Percentiles rank a stretch among this genome's conserved stretches.
Evolutionary conservation across 2,888 invertebrate genomes (phyloP).

Genomic region (Beris morrisii): DNA sequence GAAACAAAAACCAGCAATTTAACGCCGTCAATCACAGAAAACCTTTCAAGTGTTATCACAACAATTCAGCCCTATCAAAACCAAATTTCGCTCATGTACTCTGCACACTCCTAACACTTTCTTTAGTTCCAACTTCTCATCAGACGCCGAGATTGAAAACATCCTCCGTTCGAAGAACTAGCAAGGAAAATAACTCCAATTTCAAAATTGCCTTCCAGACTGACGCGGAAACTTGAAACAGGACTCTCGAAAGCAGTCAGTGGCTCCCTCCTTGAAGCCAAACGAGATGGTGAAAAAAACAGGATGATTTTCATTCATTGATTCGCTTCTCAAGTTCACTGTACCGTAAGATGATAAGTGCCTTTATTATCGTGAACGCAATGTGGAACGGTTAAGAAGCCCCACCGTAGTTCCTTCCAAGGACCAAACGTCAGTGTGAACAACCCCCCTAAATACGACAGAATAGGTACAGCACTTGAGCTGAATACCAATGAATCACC

Average conservation of each 20-base stretch:
- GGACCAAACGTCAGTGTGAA: slow-evolving; percentile 14
- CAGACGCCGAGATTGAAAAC: no score
- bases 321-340: slow-evolving; percentile 41
- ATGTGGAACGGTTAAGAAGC: slow-evolving; percentile 17
- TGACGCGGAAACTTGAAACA: not conserved
- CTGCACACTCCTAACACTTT: no score
- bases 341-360: slow-evolving; percentile 44
- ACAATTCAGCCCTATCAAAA: no score
- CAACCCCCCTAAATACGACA: slow-evolving; percentile 11
- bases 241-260: not conserved
- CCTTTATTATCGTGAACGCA: slow-evolving; percentile 37
- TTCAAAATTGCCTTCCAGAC: not conserved
- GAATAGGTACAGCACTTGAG: slow-evolving; percentile 28
- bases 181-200: not conserved
- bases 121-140: no score
- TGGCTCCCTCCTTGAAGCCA: not conserved
- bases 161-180: no score
- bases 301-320: slow-evolving; percentile 39
- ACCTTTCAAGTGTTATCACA: no score
- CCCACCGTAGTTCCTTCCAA: slow-evolving; percentile 18
- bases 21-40: no score
- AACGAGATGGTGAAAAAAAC: not conserved
- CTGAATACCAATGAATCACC: slow-evolving; percentile 34
- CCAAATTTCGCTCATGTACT: no score
- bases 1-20: no score